Conservation (phyloP, 2,113 vertebrate species). For the Galeopterus variegatus region DNA sequence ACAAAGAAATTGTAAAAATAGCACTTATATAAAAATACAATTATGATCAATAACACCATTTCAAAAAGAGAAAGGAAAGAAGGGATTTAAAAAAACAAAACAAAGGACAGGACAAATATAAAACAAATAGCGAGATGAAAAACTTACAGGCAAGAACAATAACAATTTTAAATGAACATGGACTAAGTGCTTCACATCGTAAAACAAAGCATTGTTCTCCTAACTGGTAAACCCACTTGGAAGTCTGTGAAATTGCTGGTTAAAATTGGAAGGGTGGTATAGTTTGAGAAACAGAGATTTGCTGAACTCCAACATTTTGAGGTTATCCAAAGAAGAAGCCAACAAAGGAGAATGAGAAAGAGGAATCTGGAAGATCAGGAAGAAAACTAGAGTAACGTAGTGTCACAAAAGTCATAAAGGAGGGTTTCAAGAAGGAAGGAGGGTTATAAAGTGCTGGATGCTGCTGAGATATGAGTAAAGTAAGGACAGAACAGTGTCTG, state of each 20-base stretch:
- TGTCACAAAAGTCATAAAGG: neutral
- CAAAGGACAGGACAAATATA: neutral
- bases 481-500: neutral
- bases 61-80: neutral
- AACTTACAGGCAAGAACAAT: neutral
- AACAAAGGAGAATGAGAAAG: neutral
- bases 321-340: neutral
- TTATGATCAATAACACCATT: neutral
- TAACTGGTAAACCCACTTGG: neutral
- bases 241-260: neutral
- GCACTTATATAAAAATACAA: neutral
- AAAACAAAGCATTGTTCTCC: neutral
- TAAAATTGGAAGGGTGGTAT: neutral
- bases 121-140: neutral
- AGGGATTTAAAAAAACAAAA: neutral
- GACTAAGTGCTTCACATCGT: neutral
- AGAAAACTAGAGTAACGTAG: fast-evolving
- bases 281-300: neutral
- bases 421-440: neutral
- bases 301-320: neutral
- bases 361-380: no score
- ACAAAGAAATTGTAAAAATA: neutral
- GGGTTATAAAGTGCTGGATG: neutral
- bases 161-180: neutral
- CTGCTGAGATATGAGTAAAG: neutral